Evolutionary conservation across 2,888 invertebrate genomes (phyloP), one percentile per base, ranked within the genome.

Genomic region (Cephus runcator): DNA sequence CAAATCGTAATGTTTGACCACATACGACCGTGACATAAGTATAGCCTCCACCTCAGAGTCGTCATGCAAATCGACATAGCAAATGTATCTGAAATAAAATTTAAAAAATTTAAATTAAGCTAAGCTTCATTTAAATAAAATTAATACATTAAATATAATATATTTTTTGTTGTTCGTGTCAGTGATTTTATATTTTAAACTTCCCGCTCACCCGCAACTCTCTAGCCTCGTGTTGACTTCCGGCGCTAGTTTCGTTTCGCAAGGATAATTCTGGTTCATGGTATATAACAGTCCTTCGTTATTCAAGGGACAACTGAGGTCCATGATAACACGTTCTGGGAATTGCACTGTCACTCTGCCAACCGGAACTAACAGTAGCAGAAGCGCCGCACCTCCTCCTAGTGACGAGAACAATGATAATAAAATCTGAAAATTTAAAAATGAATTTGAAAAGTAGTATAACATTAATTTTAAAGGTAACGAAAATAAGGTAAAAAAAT

Each of bases 331-430:
- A 73, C 92, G 91, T 4, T 94, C 92, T 11, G 96, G 95, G 86
- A 94, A 95, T 15, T 93, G 93, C 73, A 95, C 92, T 0, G 94
- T 95, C 83, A 95, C 93, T 82, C 96, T 92, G 33, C 95, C 96
- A 11, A 95, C 94, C 0, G 96, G 96, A 69, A 96, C 95, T 12
- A 94, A 92, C 36, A 96, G 92, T 77, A 96, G 92, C 33, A 96
- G 92, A 75, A 96, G 91, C 0, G 95, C 94, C 9, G 95, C 94
- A 9, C 92, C 93, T 11, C 96, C 96, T 33, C 95, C 95, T 79
- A 95, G 88, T 31, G 93, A 93, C 69, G 96, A 96, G 81, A 95
- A 95, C 56, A 95, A 86, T 23, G 95, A 94, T 83, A 96, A 90
- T 81, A 96, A 90, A 75, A 95, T 91, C 96, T 96, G 91, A 69